Conservation (phyloP, 2,113 vertebrate genomes). For the Fregata magnificens region DNA sequence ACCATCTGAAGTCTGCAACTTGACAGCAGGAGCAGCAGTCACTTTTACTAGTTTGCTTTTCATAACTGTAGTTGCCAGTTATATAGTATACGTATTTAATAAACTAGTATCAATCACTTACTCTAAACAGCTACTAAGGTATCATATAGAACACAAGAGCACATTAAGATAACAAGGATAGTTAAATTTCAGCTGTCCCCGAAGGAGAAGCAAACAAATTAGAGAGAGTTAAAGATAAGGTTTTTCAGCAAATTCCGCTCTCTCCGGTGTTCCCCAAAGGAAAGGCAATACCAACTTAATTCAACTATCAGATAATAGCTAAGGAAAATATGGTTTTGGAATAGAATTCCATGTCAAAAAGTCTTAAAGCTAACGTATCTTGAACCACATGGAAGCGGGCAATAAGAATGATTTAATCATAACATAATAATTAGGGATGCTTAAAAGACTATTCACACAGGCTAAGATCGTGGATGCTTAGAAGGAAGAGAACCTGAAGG, state of each 20-base stretch:
- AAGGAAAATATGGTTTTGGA: background rate
- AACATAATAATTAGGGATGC: background rate
- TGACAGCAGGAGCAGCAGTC: background rate
- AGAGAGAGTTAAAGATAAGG: background rate
- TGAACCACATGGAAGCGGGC: background rate
- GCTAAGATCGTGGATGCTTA: background rate
- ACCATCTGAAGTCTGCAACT: background rate
- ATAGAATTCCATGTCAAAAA: background rate
- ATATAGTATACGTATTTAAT: background rate
- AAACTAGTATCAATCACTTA: rapidly evolving
- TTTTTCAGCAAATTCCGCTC: background rate
- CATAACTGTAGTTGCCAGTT: background rate
- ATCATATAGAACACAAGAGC: background rate
- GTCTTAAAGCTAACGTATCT: background rate
- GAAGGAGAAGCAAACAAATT: background rate
- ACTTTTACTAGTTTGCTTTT: background rate
- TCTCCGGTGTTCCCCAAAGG: background rate
- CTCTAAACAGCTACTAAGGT: background rate
- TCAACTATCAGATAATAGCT: background rate
- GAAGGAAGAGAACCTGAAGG: background rate
- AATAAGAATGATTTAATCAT: background rate
- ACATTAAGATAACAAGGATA: background rate
- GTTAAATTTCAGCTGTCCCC: background rate
- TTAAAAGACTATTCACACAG: background rate
- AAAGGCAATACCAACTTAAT: background rate